These are phyloP conservation scores for Drosophila gaucha DNA, from an alignment of 2,888 invertebrate genomes.

Conservation along the genomic window DNA sequence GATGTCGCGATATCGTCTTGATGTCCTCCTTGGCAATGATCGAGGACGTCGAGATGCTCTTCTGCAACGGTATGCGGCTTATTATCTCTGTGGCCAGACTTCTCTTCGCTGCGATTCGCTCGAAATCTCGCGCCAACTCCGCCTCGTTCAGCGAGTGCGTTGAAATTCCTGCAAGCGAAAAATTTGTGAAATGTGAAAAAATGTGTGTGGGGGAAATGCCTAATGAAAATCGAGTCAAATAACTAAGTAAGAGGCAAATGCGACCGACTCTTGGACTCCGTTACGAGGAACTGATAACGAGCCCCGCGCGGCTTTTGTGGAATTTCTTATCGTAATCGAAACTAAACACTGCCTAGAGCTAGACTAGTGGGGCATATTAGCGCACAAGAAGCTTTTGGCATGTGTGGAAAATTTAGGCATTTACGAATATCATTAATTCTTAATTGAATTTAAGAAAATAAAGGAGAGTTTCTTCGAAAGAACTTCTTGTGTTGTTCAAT, in stretches of 20 bases:
- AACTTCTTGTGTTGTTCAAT: no score
- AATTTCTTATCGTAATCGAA: conserved; percentile 74
- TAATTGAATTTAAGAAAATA: background rate
- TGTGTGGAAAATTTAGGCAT: no score
- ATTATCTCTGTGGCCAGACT: conserved; percentile 86
- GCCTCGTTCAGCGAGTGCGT: conserved; percentile 95
- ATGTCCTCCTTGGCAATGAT: conserved; percentile 89
- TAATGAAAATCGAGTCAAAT: conserved; percentile 25
- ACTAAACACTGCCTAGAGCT: conserved; percentile 38
- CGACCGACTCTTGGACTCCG: conserved; percentile 23
- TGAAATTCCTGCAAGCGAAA: conserved; percentile 82
- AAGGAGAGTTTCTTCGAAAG: no score
- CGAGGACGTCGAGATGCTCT: conserved; percentile 95
- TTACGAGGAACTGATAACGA: conserved; percentile 39
- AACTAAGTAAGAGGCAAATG: conserved; percentile 24
- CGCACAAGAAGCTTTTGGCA: background rate
- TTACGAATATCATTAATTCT: background rate
- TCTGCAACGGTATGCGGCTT: conserved; percentile 92
- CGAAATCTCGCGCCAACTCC: conserved; percentile 88
- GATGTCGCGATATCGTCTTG: conserved; percentile 82
- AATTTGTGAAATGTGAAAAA: background rate
- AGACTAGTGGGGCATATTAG: conserved; percentile 44
- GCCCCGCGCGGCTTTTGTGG: conserved; percentile 39
- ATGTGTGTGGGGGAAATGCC: background rate
- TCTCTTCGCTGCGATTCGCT: conserved; percentile 84